These are phyloP conservation scores for Phoxinus dragarum DNA, from an alignment of 2,797 vertebrate species.

Conservation along the genomic window DNA sequence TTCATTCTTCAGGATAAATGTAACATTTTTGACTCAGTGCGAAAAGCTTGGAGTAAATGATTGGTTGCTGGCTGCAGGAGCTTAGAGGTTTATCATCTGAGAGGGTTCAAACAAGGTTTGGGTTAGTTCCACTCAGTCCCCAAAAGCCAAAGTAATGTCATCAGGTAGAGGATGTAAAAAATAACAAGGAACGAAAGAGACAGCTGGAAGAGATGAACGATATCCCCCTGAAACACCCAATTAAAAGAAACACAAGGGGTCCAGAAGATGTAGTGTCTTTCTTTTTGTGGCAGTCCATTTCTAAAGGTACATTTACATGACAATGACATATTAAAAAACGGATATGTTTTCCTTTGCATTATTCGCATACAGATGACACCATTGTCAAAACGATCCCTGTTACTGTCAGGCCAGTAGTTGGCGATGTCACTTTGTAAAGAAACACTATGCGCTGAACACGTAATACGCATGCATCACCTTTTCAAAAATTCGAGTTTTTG, in stretches of 20 bases:
- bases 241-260: constrained; percentile 27
- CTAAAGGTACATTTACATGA: not conserved
- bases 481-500: too few relatives aligned
- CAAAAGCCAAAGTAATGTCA: constrained; percentile 18
- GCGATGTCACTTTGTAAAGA: too few relatives aligned
- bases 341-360: too few relatives aligned
- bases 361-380: too few relatives aligned
- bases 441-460: too few relatives aligned
- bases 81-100: constrained; percentile 28
- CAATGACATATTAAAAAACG: too few relatives aligned
- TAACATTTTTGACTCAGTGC: constrained; percentile 7
- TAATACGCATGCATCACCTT: too few relatives aligned
- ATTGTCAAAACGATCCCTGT: too few relatives aligned
- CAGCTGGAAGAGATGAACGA: constrained; percentile 7
- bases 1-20: constrained; percentile 12
- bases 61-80: not conserved
- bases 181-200: constrained; percentile 2
- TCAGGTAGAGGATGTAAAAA: not conserved
- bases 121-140: constrained; percentile 16
- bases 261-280: not conserved
- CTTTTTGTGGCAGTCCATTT: not conserved
- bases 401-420: too few relatives aligned
- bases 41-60: constrained; percentile 16
- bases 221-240: not conserved
- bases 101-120: not conserved